Base-by-base conservation (phyloP, 53 echinoderm and acorn worm species). In the Antedon mediterranea region DNA sequence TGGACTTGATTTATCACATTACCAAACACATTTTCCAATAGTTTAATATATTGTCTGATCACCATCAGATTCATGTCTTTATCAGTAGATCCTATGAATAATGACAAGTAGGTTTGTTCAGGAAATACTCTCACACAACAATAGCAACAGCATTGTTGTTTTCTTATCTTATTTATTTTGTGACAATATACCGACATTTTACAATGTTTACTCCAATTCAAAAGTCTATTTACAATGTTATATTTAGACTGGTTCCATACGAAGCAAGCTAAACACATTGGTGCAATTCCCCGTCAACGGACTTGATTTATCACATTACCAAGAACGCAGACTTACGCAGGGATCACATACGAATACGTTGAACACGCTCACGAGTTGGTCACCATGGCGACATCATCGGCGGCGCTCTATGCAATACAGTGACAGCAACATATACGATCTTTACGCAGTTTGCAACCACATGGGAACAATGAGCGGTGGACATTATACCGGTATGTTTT, bases 381-480 rank as follows among this genome's bases (percentile, higher is more conserved):
- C 98, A 23, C 98, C 90, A 71, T 92, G 98, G 92, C 82, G 88
- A 75, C 90, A 85, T 34, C 84, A 81, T 43, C 82, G 84, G 71
- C 75, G 86, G 15, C 87, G 87, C 0, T 71, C 88, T 15, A 82
- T 86, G 34, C 76, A 88, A 37, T 73, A 81, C 18, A 77, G 74
- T 57, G 72, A 74, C 27, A 92, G 92, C 71, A 88, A 88, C 71
- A 77, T 98, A 31, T 98, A 92, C 74, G 92, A 98, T 43, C 83
- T 97, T 9, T 92, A 98, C 76, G 98, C 90, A 7, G 92, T 98
- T 72, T 92, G 92, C 77, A 98, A 98, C 77, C 98, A 98, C 73
- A 80, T 93, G 23, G 98, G 97, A 5, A 98, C 82, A 72, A 72
- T 98, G 74, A 84, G 85, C 31, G 98, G 98, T 31, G 98, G 98